These are phyloP conservation scores for Thereva nobilitata DNA, from an alignment of 2,888 invertebrate genomes.

Conservation along the genomic window DNA sequence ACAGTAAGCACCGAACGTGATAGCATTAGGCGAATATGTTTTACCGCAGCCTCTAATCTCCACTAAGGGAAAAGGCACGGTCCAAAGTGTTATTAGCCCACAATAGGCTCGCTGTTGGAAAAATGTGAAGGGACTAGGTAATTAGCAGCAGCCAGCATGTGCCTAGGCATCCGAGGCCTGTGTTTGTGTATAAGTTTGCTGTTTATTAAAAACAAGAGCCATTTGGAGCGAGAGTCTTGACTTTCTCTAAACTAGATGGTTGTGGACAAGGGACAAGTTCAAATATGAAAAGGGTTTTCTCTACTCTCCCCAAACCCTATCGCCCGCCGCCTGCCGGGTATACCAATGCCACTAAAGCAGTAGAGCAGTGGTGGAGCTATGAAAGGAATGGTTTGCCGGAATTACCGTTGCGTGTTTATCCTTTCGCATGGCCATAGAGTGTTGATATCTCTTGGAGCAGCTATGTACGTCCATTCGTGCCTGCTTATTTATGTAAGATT, in stretches of 20 bases:
- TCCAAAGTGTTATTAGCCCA: constrained; percentile 31
- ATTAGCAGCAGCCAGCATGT: constrained; percentile 21
- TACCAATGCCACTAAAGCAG: background rate
- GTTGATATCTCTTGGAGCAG: constrained; percentile 31
- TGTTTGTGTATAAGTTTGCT: constrained; percentile 26
- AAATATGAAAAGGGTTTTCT: constrained; percentile 35
- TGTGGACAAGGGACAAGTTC: constrained; percentile 38
- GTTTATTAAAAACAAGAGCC: constrained; percentile 41
- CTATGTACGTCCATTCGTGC: constrained; percentile 31
- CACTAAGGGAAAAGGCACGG: constrained; percentile 34
- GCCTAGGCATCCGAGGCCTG: constrained; percentile 10
- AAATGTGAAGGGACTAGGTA: constrained; percentile 32
- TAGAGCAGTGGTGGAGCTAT: constrained; percentile 1
- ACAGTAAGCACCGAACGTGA: constrained; percentile 34
- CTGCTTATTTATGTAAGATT: constrained; percentile 38
- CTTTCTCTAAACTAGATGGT: constrained; percentile 35
- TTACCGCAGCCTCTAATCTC: constrained; percentile 30
- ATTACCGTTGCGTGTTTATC: constrained; percentile 37
- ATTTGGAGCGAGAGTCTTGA: constrained; percentile 37
- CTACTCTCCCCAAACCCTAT: constrained; percentile 4
- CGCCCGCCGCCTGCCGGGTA: constrained; percentile 1
- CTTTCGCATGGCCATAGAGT: constrained; percentile 26
- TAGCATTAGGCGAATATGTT: constrained; percentile 23
- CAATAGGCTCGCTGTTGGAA: constrained; percentile 32
- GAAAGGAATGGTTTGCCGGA: constrained; percentile 20